phyloP scores from a whole-genome alignment of 2,113 vertebrate genomes.

The Cebidichthys violaceus region DNA sequence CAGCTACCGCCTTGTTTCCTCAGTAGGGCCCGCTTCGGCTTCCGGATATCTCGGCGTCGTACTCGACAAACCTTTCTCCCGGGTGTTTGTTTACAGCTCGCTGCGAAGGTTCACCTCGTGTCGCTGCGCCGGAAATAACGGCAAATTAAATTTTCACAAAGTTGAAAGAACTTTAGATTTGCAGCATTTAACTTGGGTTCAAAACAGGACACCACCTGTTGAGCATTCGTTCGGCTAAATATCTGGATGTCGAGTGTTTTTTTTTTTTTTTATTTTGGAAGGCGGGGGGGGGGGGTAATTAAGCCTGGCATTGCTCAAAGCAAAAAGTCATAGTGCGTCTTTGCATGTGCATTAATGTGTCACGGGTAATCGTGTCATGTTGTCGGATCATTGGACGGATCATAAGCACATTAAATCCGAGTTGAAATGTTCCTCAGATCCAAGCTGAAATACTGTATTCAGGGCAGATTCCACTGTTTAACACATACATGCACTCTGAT shows the following conservation, averaged over 20 bases:
- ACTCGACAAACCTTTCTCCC: constrained; percentile 24
- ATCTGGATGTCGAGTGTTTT: neutral
- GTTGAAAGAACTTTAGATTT: constrained; percentile 25
- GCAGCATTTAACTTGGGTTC: constrained; percentile 9
- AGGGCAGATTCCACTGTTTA: neutral
- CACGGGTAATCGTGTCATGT: constrained; percentile 33
- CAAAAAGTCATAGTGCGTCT: neutral
- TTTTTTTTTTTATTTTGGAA: no score
- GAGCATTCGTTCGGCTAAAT: neutral
- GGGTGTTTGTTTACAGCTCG: constrained; percentile 50
- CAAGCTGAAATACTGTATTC: neutral
- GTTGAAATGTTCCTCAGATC: constrained; percentile 4
- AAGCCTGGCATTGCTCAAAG: constrained; percentile 18
- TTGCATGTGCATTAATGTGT: constrained; percentile 26
- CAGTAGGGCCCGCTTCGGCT: constrained; percentile 16
- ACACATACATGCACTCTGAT: neutral
- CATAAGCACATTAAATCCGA: constrained; percentile 12
- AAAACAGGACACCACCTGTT: constrained; percentile 20
- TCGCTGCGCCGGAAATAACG: constrained; percentile 29
- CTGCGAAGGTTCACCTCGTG: constrained; percentile 26
- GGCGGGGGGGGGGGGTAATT: neutral
- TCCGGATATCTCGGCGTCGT: constrained; percentile 23
- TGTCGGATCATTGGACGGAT: constrained; percentile 18
- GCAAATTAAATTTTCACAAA: constrained; percentile 46
- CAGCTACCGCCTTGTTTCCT: constrained; percentile 45